A percentile compares a stretch with the other conserved stretches of the same genome.
phyloP scores from a whole-genome alignment of 2,888 invertebrate species.

The Melolontha melolontha region DNA sequence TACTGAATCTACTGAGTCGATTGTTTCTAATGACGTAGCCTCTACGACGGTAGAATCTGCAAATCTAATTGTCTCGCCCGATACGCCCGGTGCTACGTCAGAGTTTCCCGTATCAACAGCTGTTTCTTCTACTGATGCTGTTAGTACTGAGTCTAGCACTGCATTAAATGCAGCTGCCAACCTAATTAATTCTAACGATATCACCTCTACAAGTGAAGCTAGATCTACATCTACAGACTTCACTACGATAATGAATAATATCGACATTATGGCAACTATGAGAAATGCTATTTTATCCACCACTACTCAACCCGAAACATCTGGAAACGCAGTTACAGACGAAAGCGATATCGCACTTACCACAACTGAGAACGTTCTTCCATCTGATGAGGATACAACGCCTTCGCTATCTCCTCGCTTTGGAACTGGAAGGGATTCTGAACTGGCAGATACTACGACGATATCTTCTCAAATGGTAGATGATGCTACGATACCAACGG shows the following conservation, averaged over 20 bases:
- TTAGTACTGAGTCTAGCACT: constrained; percentile 1
- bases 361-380: not conserved
- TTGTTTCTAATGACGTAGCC: constrained; percentile 3
- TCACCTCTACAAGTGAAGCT: too few relatives aligned
- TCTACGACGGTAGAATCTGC: constrained; percentile 10
- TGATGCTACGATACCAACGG: constrained; percentile 55
- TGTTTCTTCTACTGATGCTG: not conserved
- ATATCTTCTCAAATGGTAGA: constrained; percentile 12
- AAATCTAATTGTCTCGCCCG: constrained; percentile 28
- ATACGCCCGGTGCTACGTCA: not conserved
- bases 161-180: not conserved
- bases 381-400: not conserved
- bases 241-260: too few relatives aligned
- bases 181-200: not conserved
- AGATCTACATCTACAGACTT: too few relatives aligned
- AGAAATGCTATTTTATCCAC: too few relatives aligned
- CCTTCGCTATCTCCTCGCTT: not conserved
- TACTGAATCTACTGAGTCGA: constrained; percentile 5
- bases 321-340: not conserved
- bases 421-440: not conserved
- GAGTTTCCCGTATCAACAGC: not conserved
- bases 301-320: too few relatives aligned
- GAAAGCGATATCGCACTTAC: not conserved
- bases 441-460: not conserved
- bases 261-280: too few relatives aligned